A percentile compares a stretch with the other conserved stretches of the same genome.
These are phyloP conservation scores for Heterotilapia buettikoferi DNA, from an alignment of 2,113 vertebrate species.

Conservation along the genomic window DNA sequence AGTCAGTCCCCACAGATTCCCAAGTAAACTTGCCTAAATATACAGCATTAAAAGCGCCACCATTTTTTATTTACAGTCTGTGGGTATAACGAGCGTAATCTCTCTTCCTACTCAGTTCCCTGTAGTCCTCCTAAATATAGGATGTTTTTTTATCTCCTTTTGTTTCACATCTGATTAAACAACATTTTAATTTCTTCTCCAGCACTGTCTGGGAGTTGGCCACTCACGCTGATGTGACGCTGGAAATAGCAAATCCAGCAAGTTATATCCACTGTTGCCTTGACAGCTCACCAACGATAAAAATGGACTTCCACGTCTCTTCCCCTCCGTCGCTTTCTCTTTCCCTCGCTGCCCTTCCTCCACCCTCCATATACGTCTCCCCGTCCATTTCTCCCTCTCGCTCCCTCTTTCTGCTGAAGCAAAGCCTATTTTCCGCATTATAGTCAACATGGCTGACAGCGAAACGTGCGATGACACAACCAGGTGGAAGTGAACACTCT, in stretches of 20 bases:
- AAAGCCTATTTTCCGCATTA: not conserved
- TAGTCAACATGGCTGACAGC: conserved; percentile 30
- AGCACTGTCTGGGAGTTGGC: not conserved
- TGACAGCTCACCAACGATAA: conserved; percentile 27
- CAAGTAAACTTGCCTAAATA: not conserved
- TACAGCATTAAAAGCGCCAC: not conserved
- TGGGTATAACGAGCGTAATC: not conserved
- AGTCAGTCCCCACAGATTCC: accelerated
- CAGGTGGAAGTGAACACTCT: conserved; percentile 19
- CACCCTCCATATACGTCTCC: not conserved
- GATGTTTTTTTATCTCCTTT: not conserved
- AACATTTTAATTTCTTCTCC: not conserved
- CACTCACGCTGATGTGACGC: not conserved
- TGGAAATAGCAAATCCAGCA: conserved; percentile 10
- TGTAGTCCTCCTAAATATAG: not conserved
- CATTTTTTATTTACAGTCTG: not conserved
- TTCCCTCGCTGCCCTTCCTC: not conserved
- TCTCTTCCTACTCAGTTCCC: accelerated
- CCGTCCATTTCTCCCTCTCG: not conserved
- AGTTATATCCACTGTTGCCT: not conserved
- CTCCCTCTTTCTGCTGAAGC: not conserved
- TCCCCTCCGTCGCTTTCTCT: not conserved
- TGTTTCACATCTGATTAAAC: not conserved
- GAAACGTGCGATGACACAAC: conserved; percentile 22
- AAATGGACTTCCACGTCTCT: conserved; percentile 13